Conservation (phyloP, 2,888 invertebrate species). For the Parthenolecanium corni region DNA sequence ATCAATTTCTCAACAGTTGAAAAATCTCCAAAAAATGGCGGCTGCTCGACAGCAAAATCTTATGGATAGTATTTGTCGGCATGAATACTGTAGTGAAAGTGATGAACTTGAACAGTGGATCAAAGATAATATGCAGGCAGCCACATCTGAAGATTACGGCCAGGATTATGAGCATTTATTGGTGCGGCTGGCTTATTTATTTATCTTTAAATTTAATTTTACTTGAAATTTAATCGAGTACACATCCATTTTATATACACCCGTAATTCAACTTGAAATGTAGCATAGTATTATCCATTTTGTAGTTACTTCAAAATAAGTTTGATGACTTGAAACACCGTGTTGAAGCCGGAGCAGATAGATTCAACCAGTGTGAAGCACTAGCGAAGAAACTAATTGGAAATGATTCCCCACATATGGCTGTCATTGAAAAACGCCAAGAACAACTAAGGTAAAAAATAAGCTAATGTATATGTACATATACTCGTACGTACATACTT, state of each 20-base stretch:
- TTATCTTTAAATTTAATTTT: constrained; percentile 20
- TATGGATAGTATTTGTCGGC: constrained; percentile 78
- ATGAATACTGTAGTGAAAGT: constrained; percentile 82
- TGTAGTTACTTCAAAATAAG: constrained; percentile 68
- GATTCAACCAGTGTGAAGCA: constrained; percentile 82
- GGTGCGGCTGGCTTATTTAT: constrained; percentile 45
- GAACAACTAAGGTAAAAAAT: constrained; percentile 67
- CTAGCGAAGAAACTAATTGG: constrained; percentile 77
- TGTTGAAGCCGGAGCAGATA: constrained; percentile 77
- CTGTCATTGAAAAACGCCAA: constrained; percentile 74
- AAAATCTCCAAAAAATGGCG: constrained; percentile 67
- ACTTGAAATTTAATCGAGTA: not conserved
- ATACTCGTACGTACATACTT: too few relatives aligned
- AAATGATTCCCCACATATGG: constrained; percentile 71
- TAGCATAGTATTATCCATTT: constrained; percentile 27
- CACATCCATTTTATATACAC: too few relatives aligned
- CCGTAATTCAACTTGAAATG: too few relatives aligned
- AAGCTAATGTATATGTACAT: too few relatives aligned
- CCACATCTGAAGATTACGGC: constrained; percentile 85
- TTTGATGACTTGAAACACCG: constrained; percentile 87
- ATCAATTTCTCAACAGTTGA: constrained; percentile 62
- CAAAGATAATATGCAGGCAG: constrained; percentile 74
- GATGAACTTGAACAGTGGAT: constrained; percentile 87
- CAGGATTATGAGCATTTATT: constrained; percentile 84
- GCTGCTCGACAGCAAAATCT: constrained; percentile 68